Conservation (phyloP, 1,140 invertebrate genomes). For the Carposina sasakii region DNA sequence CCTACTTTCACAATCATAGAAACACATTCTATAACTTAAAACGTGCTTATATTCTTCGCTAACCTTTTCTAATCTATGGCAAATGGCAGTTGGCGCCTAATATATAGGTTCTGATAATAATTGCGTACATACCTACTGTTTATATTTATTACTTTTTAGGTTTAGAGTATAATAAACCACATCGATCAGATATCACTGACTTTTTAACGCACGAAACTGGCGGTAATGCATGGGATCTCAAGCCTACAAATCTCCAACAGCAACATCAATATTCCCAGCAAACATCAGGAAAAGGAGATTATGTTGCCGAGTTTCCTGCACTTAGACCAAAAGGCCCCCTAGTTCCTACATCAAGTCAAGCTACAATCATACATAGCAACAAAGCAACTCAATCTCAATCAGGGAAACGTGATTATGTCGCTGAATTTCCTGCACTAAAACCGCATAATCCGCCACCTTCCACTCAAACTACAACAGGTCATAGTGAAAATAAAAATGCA, state of each 20-base stretch:
- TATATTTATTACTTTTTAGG: no score
- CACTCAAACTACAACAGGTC: neutral
- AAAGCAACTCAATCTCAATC: neutral
- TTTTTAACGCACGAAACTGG: slow-evolving; percentile 58
- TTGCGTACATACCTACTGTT: no score
- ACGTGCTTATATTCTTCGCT: no score
- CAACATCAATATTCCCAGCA: no score
- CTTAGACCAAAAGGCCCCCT: slow-evolving; percentile 19
- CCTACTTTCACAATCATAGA: no score
- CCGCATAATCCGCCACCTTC: slow-evolving; percentile 5
- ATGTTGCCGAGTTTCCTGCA: slow-evolving; percentile 34
- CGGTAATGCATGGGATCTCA: slow-evolving; percentile 14
- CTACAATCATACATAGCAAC: slow-evolving; percentile 1
- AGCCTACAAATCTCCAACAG: no score
- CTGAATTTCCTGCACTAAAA: slow-evolving; percentile 39
- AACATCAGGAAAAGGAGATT: slow-evolving; percentile 36
- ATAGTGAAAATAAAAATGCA: neutral
- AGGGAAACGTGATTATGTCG: slow-evolving; percentile 26
- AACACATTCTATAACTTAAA: no score
- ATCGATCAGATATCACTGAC: slow-evolving; percentile 44
- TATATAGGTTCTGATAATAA: no score
- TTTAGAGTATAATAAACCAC: slow-evolving; percentile 25
- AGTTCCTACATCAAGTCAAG: neutral
- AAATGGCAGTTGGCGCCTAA: no score
- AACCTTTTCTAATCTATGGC: no score